phyloP scores from a whole-genome alignment of 35 echinoderm and acorn worm species.

The Lytechinus variegatus region DNA sequence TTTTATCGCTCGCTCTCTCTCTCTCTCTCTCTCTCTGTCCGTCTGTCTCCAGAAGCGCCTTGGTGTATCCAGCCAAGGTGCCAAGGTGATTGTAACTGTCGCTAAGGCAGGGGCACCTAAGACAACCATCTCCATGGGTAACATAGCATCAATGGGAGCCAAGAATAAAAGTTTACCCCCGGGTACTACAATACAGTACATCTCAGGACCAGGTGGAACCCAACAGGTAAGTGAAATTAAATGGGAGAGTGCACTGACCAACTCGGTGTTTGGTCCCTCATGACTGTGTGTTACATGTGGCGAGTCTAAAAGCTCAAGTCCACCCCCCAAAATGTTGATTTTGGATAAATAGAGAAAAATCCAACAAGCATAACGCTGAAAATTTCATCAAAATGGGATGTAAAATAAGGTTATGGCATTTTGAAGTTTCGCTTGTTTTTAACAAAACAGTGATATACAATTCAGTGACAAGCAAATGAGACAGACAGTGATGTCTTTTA shows the following conservation, averaged over 20 bases:
- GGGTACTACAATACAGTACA: slow-evolving; percentile 46
- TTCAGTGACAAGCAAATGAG: no score
- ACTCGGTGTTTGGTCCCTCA: background rate
- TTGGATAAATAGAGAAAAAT: no score
- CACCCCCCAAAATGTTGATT: no score
- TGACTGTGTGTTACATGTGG: no score
- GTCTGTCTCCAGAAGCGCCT: background rate
- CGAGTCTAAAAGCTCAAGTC: no score
- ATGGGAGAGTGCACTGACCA: background rate
- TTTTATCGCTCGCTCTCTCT: background rate
- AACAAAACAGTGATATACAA: no score
- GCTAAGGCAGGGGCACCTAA: slow-evolving; percentile 20
- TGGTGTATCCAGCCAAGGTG: background rate
- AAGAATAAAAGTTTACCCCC: slow-evolving; percentile 10
- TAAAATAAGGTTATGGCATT: no score
- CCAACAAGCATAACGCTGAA: no score
- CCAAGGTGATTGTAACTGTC: slow-evolving; percentile 27
- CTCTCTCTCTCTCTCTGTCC: background rate
- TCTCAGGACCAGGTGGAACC: slow-evolving; percentile 32
- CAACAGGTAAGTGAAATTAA: slow-evolving; percentile 22
- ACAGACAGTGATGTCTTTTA: no score
- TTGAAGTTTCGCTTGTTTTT: no score
- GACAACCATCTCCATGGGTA: slow-evolving; percentile 43
- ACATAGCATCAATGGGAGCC: slow-evolving; percentile 7
- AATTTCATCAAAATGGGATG: no score